Evolutionary conservation across 1,140 invertebrate species (phyloP).

Genomic region (Drosophila kanapiae): DNA sequence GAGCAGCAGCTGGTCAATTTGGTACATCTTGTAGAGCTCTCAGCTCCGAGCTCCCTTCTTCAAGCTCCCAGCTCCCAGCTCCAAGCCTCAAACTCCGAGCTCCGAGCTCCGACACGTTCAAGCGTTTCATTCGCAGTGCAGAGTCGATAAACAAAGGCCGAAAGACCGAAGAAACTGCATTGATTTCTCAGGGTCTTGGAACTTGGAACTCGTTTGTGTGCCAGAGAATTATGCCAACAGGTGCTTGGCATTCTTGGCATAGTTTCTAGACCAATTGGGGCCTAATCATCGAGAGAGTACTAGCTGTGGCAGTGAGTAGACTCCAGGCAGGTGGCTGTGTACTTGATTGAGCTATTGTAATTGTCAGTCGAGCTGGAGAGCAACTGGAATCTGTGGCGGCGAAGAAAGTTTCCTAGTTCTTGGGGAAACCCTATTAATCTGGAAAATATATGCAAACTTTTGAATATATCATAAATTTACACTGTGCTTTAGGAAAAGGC

Average conservation of each 20-base stretch:
- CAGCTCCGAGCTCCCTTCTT: slow-evolving; percentile 16
- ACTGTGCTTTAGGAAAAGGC: too few species aligned
- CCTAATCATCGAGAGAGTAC: slow-evolving; percentile 26
- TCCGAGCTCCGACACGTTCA: slow-evolving; percentile 38
- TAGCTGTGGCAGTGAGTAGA: not conserved
- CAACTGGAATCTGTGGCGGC: slow-evolving; percentile 12
- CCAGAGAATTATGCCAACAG: slow-evolving; percentile 58
- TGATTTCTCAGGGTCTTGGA: slow-evolving; percentile 60
- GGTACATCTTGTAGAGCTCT: slow-evolving; percentile 13
- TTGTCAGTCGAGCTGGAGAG: slow-evolving; percentile 26
- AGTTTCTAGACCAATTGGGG: slow-evolving; percentile 56
- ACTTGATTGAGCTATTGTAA: slow-evolving; percentile 64
- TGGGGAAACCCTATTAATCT: too few species aligned
- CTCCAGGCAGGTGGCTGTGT: slow-evolving; percentile 26
- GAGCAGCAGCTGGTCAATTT: slow-evolving; percentile 51
- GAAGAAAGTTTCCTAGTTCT: slow-evolving; percentile 19
- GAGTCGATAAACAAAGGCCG: slow-evolving; percentile 43
- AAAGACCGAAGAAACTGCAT: slow-evolving; percentile 42
- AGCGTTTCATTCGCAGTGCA: slow-evolving; percentile 35
- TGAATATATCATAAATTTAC: not conserved
- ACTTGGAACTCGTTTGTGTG: slow-evolving; percentile 43
- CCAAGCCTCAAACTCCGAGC: slow-evolving; percentile 10
- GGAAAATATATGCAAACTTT: not conserved
- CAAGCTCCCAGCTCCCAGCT: slow-evolving; percentile 16
- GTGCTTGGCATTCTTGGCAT: slow-evolving; percentile 68